Conservation (phyloP, 2,113 vertebrate species). For the Plecotus auritus region DNA sequence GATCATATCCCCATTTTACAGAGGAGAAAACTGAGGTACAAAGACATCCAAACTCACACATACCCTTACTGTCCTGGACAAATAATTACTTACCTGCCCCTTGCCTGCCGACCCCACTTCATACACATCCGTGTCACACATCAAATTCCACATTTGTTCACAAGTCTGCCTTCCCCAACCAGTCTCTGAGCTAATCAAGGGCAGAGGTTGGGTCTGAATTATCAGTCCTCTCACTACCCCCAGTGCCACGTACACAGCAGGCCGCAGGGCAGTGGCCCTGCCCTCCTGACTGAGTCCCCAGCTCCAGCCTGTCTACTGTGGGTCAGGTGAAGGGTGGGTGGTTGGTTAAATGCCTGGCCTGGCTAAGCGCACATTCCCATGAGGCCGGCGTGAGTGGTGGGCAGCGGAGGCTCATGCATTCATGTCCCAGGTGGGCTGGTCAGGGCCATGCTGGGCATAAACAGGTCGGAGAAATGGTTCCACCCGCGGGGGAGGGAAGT, state of each 20-base stretch:
- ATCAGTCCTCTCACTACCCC: background rate
- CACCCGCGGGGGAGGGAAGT: background rate
- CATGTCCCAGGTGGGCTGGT: background rate
- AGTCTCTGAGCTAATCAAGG: background rate
- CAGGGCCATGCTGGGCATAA: background rate
- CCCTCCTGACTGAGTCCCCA: background rate
- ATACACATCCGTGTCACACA: background rate
- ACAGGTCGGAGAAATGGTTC: background rate
- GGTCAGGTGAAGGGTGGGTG: background rate
- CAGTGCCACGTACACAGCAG: background rate
- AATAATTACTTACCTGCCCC: background rate
- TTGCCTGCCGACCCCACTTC: background rate
- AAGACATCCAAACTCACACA: background rate
- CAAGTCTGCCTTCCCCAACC: background rate
- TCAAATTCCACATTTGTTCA: background rate
- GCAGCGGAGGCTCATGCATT: background rate
- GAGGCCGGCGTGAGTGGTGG: background rate
- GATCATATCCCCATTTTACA: background rate
- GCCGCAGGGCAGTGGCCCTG: background rate
- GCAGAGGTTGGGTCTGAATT: background rate
- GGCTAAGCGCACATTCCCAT: background rate
- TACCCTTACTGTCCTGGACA: background rate
- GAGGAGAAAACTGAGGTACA: background rate
- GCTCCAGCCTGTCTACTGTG: background rate
- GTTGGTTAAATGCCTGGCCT: background rate